A percentile compares a stretch with the other conserved stretches of the same genome.
phyloP scores from a whole-genome alignment of 2,113 vertebrate genomes.

The Hyaena hyaena region DNA sequence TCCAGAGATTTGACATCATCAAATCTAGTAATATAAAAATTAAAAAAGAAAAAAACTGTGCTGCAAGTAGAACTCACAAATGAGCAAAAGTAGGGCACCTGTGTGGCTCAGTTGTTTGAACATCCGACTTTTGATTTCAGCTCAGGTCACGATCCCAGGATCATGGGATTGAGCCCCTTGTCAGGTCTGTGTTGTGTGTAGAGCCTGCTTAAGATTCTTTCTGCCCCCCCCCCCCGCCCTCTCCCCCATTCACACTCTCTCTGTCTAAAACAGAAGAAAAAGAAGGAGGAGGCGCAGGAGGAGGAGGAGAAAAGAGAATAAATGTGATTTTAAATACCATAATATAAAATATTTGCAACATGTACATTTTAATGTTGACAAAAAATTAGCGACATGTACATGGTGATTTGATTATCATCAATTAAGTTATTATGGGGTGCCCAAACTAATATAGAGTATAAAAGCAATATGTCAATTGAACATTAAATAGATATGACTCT shows the following conservation, averaged over 20 bases:
- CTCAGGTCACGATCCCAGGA: no score
- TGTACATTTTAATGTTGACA: neutral
- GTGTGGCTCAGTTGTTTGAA: no score
- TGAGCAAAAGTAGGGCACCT: neutral
- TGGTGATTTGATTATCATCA: neutral
- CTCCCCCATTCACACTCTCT: no score
- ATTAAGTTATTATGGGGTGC: neutral
- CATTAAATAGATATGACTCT: neutral
- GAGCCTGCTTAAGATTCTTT: no score
- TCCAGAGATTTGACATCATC: neutral
- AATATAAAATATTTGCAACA: slow-evolving; percentile 1
- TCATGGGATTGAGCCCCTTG: no score
- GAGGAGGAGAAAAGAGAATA: neutral
- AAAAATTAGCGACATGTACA: neutral
- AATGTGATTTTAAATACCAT: neutral
- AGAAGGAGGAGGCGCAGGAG: no score
- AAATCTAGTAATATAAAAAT: neutral
- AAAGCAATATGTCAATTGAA: neutral
- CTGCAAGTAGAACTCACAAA: neutral
- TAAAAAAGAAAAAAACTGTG: neutral
- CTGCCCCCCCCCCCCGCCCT: no score
- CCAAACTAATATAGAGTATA: neutral
- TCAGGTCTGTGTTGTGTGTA: no score
- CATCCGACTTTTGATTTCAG: no score
- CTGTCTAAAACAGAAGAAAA: no score